Conservation (phyloP, 2,888 invertebrate species). For the Sclerodermus sp. region DNA sequence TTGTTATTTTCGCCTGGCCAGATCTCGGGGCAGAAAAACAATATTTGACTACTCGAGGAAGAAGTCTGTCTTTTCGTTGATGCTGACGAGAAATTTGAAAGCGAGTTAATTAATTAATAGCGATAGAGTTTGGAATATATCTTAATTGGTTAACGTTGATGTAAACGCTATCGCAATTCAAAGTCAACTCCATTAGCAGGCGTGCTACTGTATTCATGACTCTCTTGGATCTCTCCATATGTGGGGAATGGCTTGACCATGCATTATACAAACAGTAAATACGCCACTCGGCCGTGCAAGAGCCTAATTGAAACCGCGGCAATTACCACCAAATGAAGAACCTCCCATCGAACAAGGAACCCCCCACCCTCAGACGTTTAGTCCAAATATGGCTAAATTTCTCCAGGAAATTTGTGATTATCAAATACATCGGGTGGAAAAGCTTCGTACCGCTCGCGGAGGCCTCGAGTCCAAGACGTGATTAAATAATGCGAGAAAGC, state of each 20-base stretch:
- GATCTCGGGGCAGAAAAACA: too few relatives aligned
- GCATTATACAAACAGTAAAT: neutral
- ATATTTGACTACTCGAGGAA: too few relatives aligned
- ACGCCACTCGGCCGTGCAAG: neutral
- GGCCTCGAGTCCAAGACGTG: conserved; percentile 20
- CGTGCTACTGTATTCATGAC: neutral
- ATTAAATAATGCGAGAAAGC: conserved; percentile 38
- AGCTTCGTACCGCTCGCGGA: neutral
- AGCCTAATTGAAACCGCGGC: neutral
- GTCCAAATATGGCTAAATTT: too few relatives aligned
- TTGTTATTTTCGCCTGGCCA: too few relatives aligned
- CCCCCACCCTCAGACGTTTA: too few relatives aligned
- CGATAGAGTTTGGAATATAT: neutral
- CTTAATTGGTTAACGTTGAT: neutral
- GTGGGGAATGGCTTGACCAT: neutral
- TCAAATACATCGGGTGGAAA: too few relatives aligned
- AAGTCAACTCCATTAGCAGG: neutral
- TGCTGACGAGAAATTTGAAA: too few relatives aligned
- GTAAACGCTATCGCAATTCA: neutral
- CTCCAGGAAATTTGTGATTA: too few relatives aligned
- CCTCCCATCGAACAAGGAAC: neutral
- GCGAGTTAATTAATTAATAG: too few relatives aligned
- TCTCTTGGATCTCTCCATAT: neutral
- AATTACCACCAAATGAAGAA: neutral
- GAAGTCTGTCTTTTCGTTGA: too few relatives aligned